Conservation (phyloP, 1,140 invertebrate genomes). For the Calephelis nemesis region DNA sequence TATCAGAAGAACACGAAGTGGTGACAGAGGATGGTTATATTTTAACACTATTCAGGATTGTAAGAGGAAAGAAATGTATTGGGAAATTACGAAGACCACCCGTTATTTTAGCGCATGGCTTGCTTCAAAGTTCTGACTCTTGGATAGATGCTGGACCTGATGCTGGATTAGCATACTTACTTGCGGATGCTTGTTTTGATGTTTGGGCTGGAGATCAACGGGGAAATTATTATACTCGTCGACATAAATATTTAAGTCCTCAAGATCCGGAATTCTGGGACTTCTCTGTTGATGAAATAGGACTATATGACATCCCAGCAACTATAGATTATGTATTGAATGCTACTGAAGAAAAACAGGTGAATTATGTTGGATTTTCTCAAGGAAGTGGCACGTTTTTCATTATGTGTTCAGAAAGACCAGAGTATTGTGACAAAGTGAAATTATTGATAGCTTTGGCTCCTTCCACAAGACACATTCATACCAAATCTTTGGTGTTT, state of each 20-base stretch:
- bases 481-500: too few relatives aligned
- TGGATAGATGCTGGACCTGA: constrained; percentile 83
- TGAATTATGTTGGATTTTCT: constrained; percentile 83
- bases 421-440: constrained; percentile 52
- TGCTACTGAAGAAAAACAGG: constrained; percentile 65
- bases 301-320: constrained; percentile 85
- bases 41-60: constrained; percentile 64
- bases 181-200: constrained; percentile 87
- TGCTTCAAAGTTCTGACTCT: constrained; percentile 83
- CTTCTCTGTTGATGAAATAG: constrained; percentile 85
- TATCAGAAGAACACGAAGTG: constrained; percentile 45
- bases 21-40: constrained; percentile 78
- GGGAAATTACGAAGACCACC: constrained; percentile 33
- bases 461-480: constrained; percentile 25
- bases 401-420: constrained; percentile 58
- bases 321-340: constrained; percentile 83
- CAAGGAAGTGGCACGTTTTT: constrained; percentile 77
- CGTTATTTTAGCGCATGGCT: constrained; percentile 80
- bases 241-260: constrained; percentile 76
- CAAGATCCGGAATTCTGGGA: constrained; percentile 76
- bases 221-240: constrained; percentile 83
- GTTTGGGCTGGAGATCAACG: constrained; percentile 87
- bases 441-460: constrained; percentile 49
- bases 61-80: constrained; percentile 46
- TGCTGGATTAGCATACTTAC: constrained; percentile 82